A percentile compares a stretch with the other conserved stretches of the same genome.
Conservation (phyloP, 2,888 invertebrate species). For the Perithous albicinctus region DNA sequence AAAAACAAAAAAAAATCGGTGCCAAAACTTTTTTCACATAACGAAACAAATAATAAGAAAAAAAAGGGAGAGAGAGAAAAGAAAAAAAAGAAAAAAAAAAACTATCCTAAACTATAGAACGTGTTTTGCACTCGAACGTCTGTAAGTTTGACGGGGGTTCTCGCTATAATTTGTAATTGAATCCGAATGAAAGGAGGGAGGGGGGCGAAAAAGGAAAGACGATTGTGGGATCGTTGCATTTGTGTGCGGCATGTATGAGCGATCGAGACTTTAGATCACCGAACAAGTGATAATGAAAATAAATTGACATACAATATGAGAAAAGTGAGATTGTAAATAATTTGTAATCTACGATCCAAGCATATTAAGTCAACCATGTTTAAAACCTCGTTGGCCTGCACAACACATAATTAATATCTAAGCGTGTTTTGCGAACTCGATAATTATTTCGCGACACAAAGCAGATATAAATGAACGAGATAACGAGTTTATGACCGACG, state of each 20-base stretch:
- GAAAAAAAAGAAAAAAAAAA: slow-evolving; percentile 32
- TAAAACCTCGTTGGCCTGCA: background rate
- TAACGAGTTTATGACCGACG: background rate
- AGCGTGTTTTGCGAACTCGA: slow-evolving; percentile 29
- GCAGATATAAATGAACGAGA: background rate
- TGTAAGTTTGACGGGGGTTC: slow-evolving; percentile 64
- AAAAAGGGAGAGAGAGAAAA: slow-evolving; percentile 22
- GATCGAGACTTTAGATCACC: slow-evolving; percentile 15
- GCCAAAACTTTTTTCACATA: slow-evolving; percentile 66
- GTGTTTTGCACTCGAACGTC: slow-evolving; percentile 53
- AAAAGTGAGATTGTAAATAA: slow-evolving; percentile 22
- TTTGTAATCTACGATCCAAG: slow-evolving; percentile 38
- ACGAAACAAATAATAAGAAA: slow-evolving; percentile 48
- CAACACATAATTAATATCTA: background rate
- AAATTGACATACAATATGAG: slow-evolving; percentile 46
- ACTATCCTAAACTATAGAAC: slow-evolving; percentile 62
- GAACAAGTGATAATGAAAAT: slow-evolving; percentile 24
- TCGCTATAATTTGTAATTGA: slow-evolving; percentile 48
- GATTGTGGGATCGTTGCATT: background rate
- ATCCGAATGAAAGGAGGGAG: slow-evolving; percentile 24
- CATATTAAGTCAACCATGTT: background rate
- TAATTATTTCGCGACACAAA: slow-evolving; percentile 41
- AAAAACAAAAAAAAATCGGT: slow-evolving; percentile 62
- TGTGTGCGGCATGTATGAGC: background rate
- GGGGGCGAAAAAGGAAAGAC: too few species aligned